Base-by-base conservation (phyloP, 2,113 vertebrate species). In the Gadus macrocephalus region DNA sequence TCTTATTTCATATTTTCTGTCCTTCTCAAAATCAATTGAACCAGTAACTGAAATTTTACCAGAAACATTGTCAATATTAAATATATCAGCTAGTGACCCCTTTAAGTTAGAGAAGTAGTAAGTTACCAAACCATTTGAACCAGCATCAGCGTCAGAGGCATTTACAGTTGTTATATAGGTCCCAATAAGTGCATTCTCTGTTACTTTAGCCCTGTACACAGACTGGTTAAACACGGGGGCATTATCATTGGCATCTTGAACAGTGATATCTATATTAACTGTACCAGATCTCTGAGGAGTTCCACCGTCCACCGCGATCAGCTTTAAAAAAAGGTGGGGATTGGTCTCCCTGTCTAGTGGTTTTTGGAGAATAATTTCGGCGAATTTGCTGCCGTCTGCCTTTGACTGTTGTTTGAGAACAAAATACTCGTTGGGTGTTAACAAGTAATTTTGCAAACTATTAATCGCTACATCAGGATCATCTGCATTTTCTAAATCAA, bases 401-500 rank as follows among this genome's bases (percentile, higher is more conserved):
- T 49, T 49, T 6, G 42, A 49, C 7, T 49, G 42, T 49, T 49
- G 42, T 49, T 49, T 49, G 4, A 49, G 42, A 49, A 49, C 12
- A 9, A 49, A 49, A 49, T 49, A 9, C 2, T 49, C 42, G 42
- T 49, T 49, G 6, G 4, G 6, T 6, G 71, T 90, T 70, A 95
- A 81, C 3, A 89, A 70, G 70, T 96, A 94, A 56, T 65, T 88
- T 53, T 93, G 87, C 53, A 94, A 38, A 0, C 85, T 83, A 56
- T 93, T 86, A 0, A 0, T 15, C 0, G 89, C 92, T 20, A 86
- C 72, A 72, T 94, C 93, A 0, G 86, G 62, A 4, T 87, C 83
- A 17, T 79, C 65, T 0, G 94, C 94, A 0, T 78, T 91, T 64
- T 91, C 90, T 65, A 95, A 90, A 4, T 90, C 88, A 69, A 95